phyloP scores from a whole-genome alignment of 2,797 vertebrate genomes.

The Adrianichthys oophorus region DNA sequence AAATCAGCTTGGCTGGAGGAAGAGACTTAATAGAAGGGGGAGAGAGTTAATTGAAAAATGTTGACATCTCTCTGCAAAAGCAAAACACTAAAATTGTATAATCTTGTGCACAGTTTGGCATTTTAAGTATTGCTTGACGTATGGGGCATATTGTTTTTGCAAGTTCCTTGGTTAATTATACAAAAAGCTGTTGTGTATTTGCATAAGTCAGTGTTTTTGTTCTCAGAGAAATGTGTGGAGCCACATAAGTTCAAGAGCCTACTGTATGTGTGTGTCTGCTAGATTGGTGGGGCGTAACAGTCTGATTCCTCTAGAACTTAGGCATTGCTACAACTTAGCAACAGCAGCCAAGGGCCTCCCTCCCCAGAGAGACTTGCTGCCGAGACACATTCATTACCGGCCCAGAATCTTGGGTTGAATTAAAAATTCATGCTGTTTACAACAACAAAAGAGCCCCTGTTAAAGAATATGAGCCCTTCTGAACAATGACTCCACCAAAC shows the following conservation, averaged over 20 bases:
- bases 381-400: slow-evolving; percentile 77
- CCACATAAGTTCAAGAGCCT: slow-evolving; percentile 12
- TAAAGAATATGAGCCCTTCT: slow-evolving; percentile 76
- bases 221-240: slow-evolving; percentile 7
- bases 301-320: slow-evolving; percentile 69
- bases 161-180: slow-evolving; percentile 6
- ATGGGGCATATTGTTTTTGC: background rate
- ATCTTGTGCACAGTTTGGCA: slow-evolving; percentile 10
- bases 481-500: slow-evolving; percentile 77
- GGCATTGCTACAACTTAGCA: slow-evolving; percentile 77
- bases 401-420: slow-evolving; percentile 74
- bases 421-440: slow-evolving; percentile 86
- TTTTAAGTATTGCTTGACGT: background rate
- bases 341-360: slow-evolving; percentile 69
- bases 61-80: slow-evolving; percentile 33
- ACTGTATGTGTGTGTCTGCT: slow-evolving; percentile 23
- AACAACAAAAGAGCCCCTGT: slow-evolving; percentile 76
- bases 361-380: slow-evolving; percentile 71
- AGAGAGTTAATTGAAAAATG: slow-evolving; percentile 60
- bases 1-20: slow-evolving; percentile 53
- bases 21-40: slow-evolving; percentile 48
- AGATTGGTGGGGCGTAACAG: slow-evolving; percentile 62
- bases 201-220: slow-evolving; percentile 13
- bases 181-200: slow-evolving; percentile 20
- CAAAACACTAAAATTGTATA: slow-evolving; percentile 2